Evolutionary conservation across 1,140 invertebrate species (phyloP).

Genomic region (Drosophila novamexicana): DNA sequence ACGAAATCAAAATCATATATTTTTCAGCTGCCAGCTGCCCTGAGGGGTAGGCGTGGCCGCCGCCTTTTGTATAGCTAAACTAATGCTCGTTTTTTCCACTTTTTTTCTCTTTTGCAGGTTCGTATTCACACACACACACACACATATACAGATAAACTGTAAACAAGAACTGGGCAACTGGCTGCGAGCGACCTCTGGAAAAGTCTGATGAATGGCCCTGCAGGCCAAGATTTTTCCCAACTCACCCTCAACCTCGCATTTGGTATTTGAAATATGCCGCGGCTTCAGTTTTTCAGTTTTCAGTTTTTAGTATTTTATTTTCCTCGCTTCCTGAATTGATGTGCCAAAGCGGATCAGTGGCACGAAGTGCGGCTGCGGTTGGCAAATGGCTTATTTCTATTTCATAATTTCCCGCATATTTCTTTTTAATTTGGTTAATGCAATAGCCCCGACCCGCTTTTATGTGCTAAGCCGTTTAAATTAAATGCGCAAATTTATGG

Average conservation of each 20-base stretch:
- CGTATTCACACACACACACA: constrained; percentile 51
- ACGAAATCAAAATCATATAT: constrained; percentile 42
- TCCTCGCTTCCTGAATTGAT: constrained; percentile 54
- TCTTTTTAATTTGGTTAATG: constrained; percentile 72
- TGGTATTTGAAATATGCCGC: constrained; percentile 45
- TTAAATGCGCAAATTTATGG: constrained; percentile 53
- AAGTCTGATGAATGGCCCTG: constrained; percentile 62
- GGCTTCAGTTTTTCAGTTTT: constrained; percentile 25
- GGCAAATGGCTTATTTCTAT: constrained; percentile 11
- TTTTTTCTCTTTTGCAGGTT: constrained; percentile 62
- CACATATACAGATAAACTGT: background rate
- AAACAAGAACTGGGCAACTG: constrained; percentile 31
- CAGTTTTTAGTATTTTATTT: constrained; percentile 23
- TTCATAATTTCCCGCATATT: constrained; percentile 56
- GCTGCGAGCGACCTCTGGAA: constrained; percentile 27
- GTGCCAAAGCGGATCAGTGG: constrained; percentile 69
- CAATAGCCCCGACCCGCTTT: constrained; percentile 24
- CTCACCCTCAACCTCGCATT: constrained; percentile 17
- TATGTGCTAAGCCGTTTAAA: constrained; percentile 22
- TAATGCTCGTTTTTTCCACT: constrained; percentile 42
- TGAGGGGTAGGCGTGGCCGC: constrained; percentile 37
- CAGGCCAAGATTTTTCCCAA: constrained; percentile 17
- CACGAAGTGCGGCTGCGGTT: constrained; percentile 33
- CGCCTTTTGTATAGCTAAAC: constrained; percentile 62
- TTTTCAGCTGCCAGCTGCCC: constrained; percentile 24